Evolutionary conservation across 2,797 vertebrate species (phyloP), one percentile per base, ranked within the genome.

Genomic region (Mus caroli): DNA sequence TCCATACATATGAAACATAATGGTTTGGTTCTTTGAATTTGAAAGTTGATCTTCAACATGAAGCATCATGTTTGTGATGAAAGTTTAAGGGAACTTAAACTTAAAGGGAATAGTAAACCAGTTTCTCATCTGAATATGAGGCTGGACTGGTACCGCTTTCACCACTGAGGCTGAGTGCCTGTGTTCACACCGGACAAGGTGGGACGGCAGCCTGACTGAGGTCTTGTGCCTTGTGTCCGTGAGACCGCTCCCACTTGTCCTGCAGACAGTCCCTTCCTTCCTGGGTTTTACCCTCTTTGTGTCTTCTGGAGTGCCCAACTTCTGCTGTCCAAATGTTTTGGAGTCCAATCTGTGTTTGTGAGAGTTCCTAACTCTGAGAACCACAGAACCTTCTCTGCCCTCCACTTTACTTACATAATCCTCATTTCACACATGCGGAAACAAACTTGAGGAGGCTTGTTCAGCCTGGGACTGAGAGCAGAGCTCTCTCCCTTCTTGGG

Each of bases 341-440:
- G 43, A 4, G 50, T 54, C 71, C 14, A 1, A 2, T 73, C 67
- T 24, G 28, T 8, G 62, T 87, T 10, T 56, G 54, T 43, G 64
- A 90, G 56, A 17, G 13, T 40, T 83, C 43, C 64, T n/a, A 3
- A 22, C 6, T 13, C 6, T 34, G 37, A n/a, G 15, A 40, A 60
- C 54, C 40, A 1, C 56, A 15, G 37, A 13, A n/a, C 8, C 37
- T 50, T n/a, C 78, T 83, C 34, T 34, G 8, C 12, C 46, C 52
- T 71, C 46, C 20, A 9, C 40, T 71, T 37, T 26, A 71, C 85
- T 96, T 93, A 83, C 56, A 12, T 92, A 67, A 88, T 0, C 60
- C 87, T 73, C 58, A n/a, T 73, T 85, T 93, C 60, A 92, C 93
- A 96, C 71, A 15, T 22, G 89, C 94, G 92, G 31, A 69, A 26